These are phyloP conservation scores for Haliclona indistincta DNA, from an alignment of 37 sponge, comb jelly and placozoan species.

Conservation along the genomic window DNA sequence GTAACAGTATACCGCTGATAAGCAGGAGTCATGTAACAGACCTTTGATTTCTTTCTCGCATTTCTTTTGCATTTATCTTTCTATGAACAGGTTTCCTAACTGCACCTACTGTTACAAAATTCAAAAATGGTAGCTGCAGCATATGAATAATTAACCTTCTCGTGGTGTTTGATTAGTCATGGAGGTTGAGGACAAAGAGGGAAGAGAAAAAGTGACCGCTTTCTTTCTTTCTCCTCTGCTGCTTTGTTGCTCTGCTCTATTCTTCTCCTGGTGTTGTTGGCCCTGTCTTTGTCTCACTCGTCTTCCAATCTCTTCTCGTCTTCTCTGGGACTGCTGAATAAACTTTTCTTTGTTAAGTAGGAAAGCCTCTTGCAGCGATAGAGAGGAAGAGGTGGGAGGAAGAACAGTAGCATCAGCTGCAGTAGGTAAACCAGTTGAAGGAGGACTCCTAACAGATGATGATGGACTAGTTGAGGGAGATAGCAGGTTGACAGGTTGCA, in stretches of 20 bases:
- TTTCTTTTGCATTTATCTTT: conserved; percentile 18
- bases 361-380: conserved; percentile 69
- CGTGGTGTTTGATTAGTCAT: not conserved
- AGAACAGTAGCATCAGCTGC: not conserved
- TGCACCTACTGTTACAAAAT: not conserved
- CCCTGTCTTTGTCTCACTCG: conserved; percentile 3
- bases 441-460: not conserved
- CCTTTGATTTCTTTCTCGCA: conserved; percentile 33
- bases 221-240: not conserved
- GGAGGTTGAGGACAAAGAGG: not conserved
- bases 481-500: too few relatives aligned
- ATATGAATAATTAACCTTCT: not conserved
- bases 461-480: not conserved
- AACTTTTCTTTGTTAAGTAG: conserved; percentile 32
- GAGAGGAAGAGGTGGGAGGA: not conserved
- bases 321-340: conserved; percentile 32
- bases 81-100: not conserved
- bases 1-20: not conserved
- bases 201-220: not conserved
- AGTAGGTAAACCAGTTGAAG: not conserved
- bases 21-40: not conserved
- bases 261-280: not conserved
- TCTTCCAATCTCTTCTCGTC: conserved; percentile 24
- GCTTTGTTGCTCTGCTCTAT: not conserved
- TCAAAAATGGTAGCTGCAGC: not conserved